phyloP scores from a whole-genome alignment of 2,888 invertebrate species.

The Ariolimax columbianus region DNA sequence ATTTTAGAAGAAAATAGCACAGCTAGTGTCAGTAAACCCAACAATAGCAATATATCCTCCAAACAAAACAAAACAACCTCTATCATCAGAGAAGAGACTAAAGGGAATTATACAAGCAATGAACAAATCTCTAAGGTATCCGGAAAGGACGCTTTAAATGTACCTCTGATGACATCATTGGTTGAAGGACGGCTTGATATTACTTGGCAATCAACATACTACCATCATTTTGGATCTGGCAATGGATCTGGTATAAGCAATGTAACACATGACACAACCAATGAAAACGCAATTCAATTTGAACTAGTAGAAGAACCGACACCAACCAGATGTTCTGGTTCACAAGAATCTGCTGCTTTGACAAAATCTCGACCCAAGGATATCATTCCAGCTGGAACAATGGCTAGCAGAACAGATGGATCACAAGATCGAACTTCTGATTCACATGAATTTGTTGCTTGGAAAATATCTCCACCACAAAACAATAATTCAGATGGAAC shows the following conservation, averaged over 20 bases:
- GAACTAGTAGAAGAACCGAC: too few relatives aligned
- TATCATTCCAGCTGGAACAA: too few relatives aligned
- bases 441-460: too few relatives aligned
- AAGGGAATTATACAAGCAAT: background rate
- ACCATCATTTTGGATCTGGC: too few relatives aligned
- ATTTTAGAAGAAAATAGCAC: conserved; percentile 8
- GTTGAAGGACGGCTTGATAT: conserved; percentile 22
- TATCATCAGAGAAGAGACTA: background rate
- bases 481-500: too few relatives aligned
- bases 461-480: too few relatives aligned
- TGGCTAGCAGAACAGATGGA: too few relatives aligned
- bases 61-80: background rate
- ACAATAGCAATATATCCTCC: conserved; percentile 27
- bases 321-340: too few relatives aligned
- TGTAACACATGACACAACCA: background rate
- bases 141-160: background rate
- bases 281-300: too few relatives aligned
- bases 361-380: too few relatives aligned
- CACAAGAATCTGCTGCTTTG: too few relatives aligned
- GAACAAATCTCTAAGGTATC: background rate
- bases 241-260: background rate
- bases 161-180: background rate
- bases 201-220: background rate
- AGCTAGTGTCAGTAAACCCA: conserved; percentile 5
- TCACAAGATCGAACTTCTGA: too few relatives aligned